Base-by-base conservation (phyloP, 2,113 vertebrate genomes). In the Entomyzon cyanotis region DNA sequence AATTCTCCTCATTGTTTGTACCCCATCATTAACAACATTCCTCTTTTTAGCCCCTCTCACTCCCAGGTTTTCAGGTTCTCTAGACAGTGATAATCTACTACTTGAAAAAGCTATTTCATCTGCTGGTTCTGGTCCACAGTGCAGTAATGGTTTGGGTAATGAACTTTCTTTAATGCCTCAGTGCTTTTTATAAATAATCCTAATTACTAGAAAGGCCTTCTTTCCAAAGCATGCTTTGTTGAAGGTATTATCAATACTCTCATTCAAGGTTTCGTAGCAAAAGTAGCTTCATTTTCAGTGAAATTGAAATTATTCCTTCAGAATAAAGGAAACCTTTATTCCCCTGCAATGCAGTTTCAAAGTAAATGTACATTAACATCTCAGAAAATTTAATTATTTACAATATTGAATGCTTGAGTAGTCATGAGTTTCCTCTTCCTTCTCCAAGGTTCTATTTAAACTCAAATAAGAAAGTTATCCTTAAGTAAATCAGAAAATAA, bases 361-460 rank as follows among this genome's bases (percentile, higher is more conserved):
- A 84, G 30, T 31, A 87, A 89, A 87, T 50, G 44, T 59, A 91
- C 30, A 0, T 81, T 94, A 89, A 63, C 53, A 68, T 75, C 70
- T 70, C 56, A 22, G 68, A 69, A 89, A 95, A 92, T 69, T 62
- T 92, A 90, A 93, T 86, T 90, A 92, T 93, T 95, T 92, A 87
- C 55, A 84, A 15, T 77, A 89, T 27, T 12, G 27, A 75, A 89
- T 55, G 35, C 39, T 63, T 86, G 33, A 92, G 33, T 24, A 68
- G 31, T 56, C 83, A 74, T 25, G 39, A 74, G 73, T 63, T 87
- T 87, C 73, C 56, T 83, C 33, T 47, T 69, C 28, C 30, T 88
- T 93, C 83, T 96, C 76, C 75, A 86, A 85, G 30, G 41, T 59
- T 64, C 55, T 70, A 86, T 31, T 37, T 59, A 84, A 89, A 87